Evolutionary conservation across 2,888 invertebrate species (phyloP).

Genomic region (Heterodera filipjevi): DNA sequence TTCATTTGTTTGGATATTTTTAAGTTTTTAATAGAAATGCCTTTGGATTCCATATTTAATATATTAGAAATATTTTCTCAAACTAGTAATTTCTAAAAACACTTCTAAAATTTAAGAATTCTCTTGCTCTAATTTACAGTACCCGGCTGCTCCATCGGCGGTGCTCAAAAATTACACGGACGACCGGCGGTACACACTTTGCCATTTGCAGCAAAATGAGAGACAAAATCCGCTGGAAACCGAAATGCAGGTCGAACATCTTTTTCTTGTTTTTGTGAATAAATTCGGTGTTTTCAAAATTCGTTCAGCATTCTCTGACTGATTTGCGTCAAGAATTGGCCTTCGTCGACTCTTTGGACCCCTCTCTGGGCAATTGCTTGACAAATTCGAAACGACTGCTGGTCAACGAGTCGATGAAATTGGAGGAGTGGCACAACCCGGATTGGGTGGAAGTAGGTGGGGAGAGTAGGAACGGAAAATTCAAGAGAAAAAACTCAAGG

Average conservation of each 20-base stretch:
- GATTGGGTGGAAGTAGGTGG: slow-evolving; percentile 54
- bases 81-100: no score
- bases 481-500: no score
- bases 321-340: slow-evolving; percentile 54
- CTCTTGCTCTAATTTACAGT: no score
- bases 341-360: slow-evolving; percentile 47
- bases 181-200: neutral
- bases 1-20: neutral
- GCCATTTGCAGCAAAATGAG: neutral
- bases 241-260: slow-evolving; percentile 48
- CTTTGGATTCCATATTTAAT: no score
- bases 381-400: slow-evolving; percentile 50
- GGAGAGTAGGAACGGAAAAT: neutral
- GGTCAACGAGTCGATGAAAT: slow-evolving; percentile 48
- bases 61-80: no score
- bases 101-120: no score
- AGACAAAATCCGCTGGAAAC: slow-evolving; percentile 52
- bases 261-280: neutral
- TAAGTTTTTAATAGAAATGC: no score
- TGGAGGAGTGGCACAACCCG: slow-evolving; percentile 56
- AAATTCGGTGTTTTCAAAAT: neutral
- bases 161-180: slow-evolving; percentile 2
- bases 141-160: neutral
- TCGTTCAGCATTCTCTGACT: slow-evolving; percentile 35
- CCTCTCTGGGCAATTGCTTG: slow-evolving; percentile 50